A percentile compares a stretch with the other conserved stretches of the same genome.
These are phyloP conservation scores for Acomys russatus DNA, from an alignment of 2,797 vertebrate species.

Conservation along the genomic window DNA sequence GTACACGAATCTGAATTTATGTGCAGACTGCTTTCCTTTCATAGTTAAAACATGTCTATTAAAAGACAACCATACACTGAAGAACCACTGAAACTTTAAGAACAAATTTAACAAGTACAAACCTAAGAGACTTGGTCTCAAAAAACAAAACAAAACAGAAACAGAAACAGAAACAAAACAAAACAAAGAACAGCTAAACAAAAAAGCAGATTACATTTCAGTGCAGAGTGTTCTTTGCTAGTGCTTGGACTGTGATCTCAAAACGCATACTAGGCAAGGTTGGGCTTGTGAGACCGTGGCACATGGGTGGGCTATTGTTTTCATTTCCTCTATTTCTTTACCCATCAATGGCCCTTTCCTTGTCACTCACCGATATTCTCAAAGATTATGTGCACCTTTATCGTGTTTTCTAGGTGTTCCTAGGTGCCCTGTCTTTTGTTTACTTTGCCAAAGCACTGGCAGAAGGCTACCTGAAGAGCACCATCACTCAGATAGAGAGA, in stretches of 20 bases:
- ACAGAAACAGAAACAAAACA: background rate
- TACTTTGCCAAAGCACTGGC: constrained; percentile 96
- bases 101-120: background rate
- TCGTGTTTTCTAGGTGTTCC: constrained; percentile 92
- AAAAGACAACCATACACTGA: background rate
- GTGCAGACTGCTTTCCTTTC: background rate
- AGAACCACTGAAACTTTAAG: background rate
- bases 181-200: background rate
- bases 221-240: background rate
- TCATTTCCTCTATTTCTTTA: constrained; percentile 30
- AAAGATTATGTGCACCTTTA: background rate
- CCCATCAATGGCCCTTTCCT: background rate
- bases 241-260: background rate
- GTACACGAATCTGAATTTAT: background rate
- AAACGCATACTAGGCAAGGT: background rate
- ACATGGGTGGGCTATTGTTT: background rate
- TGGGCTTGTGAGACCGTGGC: background rate
- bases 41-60: background rate
- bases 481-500: constrained; percentile 97
- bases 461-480: constrained; percentile 97
- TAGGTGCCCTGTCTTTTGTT: constrained; percentile 95
- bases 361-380: background rate
- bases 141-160: background rate
- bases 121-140: background rate
- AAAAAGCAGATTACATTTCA: background rate